Evolutionary conservation across 2,888 invertebrate genomes (phyloP).

Genomic region (Eupithecia insigniata): DNA sequence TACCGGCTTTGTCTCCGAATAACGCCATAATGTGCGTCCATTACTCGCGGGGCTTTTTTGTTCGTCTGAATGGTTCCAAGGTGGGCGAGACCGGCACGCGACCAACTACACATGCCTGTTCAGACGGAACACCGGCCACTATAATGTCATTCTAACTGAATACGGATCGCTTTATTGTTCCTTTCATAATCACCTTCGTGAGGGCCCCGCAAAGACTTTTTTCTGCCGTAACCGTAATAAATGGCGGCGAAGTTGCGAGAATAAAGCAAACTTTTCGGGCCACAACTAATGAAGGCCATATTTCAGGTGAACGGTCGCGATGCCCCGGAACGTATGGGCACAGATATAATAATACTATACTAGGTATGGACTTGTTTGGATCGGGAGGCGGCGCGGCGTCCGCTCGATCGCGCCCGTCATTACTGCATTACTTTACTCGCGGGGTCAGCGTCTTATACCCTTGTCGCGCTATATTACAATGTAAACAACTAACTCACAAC

Average conservation of each 20-base stretch:
- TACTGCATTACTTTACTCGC: background rate
- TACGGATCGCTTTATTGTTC: background rate
- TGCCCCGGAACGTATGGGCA: background rate
- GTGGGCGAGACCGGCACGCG: background rate
- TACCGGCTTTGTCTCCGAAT: constrained; percentile 63
- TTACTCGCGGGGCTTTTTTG: constrained; percentile 59
- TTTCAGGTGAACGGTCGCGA: constrained; percentile 30
- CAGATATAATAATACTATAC: no score
- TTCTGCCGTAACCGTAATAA: constrained; percentile 68
- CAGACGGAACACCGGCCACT: background rate
- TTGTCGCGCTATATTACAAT: background rate
- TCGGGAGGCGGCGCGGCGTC: background rate
- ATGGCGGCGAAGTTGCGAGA: constrained; percentile 58
- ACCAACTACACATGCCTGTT: background rate
- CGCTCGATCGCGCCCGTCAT: background rate
- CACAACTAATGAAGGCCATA: constrained; percentile 55
- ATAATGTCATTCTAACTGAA: background rate
- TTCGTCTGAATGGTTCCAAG: background rate
- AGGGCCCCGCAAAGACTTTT: constrained; percentile 43
- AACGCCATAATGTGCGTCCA: constrained; percentile 62
- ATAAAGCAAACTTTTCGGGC: constrained; percentile 58
- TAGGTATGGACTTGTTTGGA: background rate
- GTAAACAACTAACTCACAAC: background rate
- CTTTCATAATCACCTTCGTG: constrained; percentile 3
- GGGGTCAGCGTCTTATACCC: background rate